Conservation (phyloP, 2,797 vertebrate genomes). For the Sebastes miniatus region DNA sequence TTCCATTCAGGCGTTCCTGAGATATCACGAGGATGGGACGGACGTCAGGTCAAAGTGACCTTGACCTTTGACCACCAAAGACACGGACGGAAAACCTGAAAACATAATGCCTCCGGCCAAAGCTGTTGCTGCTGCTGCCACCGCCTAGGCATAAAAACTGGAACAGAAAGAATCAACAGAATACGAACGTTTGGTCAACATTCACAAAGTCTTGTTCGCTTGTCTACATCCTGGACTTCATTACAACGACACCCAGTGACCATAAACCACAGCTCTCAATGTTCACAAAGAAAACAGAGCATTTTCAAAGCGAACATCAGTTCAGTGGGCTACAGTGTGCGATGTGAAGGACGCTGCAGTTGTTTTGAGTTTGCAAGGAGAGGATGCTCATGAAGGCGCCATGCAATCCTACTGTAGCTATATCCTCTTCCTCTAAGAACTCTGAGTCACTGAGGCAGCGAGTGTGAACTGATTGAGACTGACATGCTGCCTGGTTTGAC, state of each 20-base stretch:
- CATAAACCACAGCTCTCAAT: background rate
- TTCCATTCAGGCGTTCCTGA: too few species aligned
- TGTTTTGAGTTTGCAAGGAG: conserved; percentile 27
- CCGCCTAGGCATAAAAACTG: background rate
- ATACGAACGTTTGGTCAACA: background rate
- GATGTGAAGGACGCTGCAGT: conserved; percentile 21
- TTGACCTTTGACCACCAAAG: background rate
- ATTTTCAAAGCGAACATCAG: conserved; percentile 6
- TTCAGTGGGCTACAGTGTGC: conserved; percentile 11
- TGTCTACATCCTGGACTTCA: background rate
- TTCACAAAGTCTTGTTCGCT: background rate
- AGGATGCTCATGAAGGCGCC: conserved; percentile 1
- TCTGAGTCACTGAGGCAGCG: conserved; percentile 53
- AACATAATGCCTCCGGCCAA: background rate
- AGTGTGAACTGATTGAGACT: conserved; percentile 59
- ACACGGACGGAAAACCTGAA: fast-evolving
- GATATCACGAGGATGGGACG: too few species aligned
- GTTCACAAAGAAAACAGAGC: background rate
- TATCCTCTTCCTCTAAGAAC: conserved; percentile 28
- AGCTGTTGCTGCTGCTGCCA: fast-evolving
- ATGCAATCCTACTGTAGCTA: conserved; percentile 19
- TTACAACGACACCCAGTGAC: background rate
- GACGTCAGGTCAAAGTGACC: background rate
- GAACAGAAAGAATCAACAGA: background rate
- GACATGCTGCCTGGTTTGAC: conserved; percentile 64